Base-by-base conservation (phyloP, 2,888 invertebrate species). In the Phlogophora meticulosa region DNA sequence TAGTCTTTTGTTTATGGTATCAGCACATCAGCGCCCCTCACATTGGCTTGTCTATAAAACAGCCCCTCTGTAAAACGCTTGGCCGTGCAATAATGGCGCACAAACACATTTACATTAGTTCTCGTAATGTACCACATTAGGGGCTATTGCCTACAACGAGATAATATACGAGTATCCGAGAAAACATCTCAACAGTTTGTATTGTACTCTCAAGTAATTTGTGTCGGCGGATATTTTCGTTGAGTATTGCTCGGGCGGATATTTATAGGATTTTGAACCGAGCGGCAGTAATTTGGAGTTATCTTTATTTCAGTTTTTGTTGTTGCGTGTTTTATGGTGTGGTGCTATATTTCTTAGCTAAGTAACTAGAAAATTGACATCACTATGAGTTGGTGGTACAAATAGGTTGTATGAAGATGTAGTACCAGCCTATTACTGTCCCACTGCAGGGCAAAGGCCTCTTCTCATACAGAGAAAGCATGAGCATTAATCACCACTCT, bases 41-140 rank as follows among this genome's bases (percentile, higher is more conserved):
- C 56, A 68, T 76, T 59, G 40, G 63, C 61, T 76, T 56, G 72
- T 60, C 66, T 63, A 72, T 78, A 72, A 80, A 85, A 83, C 80
- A 64, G 67, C 69, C 79, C 71, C 74, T 77, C 72, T 77, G 72
- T 80, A 84, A 88, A 88, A 86, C 80, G 79, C 76, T 76, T 75
- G 73, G 80, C 72, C 78, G 76, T 75, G 83, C 85, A 87, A 90
- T 90, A 91, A 92, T 90, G 88, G 85, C 83, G 81, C 85, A 88
- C 91, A 90, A 90, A 90, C 90, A 90, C 91, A 92, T 92, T 91
- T 89, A 92, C 93, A 92, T 93, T 91, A 92, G 92, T 92, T 90
- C 86, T 78, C 87, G 87, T 93, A 93, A 94, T 92, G 92, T 86
- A 82, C 85, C 80, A 84, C 93, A 92, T 93, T 92, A 92, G 89